Evolutionary conservation across 2,113 vertebrate genomes (phyloP), one percentile per base, ranked within the genome.

Genomic region (Scopus umbretta): DNA sequence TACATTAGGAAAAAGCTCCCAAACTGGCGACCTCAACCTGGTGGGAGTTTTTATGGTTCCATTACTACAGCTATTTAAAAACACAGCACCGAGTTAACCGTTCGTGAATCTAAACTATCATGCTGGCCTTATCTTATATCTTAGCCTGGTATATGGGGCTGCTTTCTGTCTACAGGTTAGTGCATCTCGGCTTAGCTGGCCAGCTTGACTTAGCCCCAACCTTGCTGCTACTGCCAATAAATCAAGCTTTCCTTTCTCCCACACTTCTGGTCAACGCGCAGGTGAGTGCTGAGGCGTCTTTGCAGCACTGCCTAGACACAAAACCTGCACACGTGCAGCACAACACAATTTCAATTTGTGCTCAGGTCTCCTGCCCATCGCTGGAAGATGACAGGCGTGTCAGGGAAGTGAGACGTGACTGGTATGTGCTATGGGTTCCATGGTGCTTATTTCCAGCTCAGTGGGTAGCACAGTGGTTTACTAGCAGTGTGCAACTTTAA

Each of bases 31-130:
- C 71, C 47, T 94, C 65, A 71, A 88, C 36, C 36, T 81, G 49
- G n/a, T 80, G 73, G 68, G 83, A 95, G 79, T 82, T 92, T 91
- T 96, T 88, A 88, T 30, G 81, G 63, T 83, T 82, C 71, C n/a
- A 59, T 80, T 80, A 66, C 75, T 80, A 73, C 26, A 86, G 42
- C 55, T 90, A 66, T 73, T 88, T 63, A 73, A 90, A 83, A 56
- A 63, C 80, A 72, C 34, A 75, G 16, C 1, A 11, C 27, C 47
- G 52, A 84, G 36, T 79, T 84, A 90, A 68, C 72, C 56, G 12
- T 32, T 95, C 73, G 76, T 88, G 75, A 88, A 45, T 42, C 47
- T 72, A 40, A 87, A 15, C 40, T 7, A 3, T n/a, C 36, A 43
- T 68, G 78, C 63, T 8, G 7, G 43, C 40, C 29, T 42, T 42